These are phyloP conservation scores for Chrysoperla carnea DNA, from an alignment of 1,140 invertebrate genomes.

Conservation along the genomic window DNA sequence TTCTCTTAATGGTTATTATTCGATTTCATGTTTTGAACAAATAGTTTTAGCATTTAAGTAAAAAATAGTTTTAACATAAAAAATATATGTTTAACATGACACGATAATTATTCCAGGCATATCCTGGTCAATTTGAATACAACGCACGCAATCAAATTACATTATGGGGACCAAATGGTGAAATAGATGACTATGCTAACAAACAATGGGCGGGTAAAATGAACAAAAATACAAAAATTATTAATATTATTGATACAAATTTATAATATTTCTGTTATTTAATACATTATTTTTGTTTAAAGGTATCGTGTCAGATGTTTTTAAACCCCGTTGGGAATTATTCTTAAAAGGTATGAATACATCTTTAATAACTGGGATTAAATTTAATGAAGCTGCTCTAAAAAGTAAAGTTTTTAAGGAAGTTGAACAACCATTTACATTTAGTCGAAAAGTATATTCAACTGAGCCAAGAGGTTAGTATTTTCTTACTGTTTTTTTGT, in stretches of 20 bases:
- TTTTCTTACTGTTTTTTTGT: too few relatives aligned
- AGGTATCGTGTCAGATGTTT: slow-evolving; percentile 45
- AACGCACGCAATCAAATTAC: slow-evolving; percentile 88
- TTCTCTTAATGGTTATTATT: too few relatives aligned
- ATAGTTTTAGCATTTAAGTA: too few relatives aligned
- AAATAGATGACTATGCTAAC: slow-evolving; percentile 77
- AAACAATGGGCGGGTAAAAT: slow-evolving; percentile 73
- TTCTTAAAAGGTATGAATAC: slow-evolving; percentile 36
- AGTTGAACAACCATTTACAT: slow-evolving; percentile 54
- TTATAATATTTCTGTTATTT: too few relatives aligned
- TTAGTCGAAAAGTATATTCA: slow-evolving; percentile 26
- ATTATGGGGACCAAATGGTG: slow-evolving; percentile 74
- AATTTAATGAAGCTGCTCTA: slow-evolving; percentile 30
- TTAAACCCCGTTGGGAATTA: slow-evolving; percentile 45
- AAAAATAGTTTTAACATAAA: too few relatives aligned
- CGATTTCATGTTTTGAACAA: too few relatives aligned
- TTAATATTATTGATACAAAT: too few relatives aligned
- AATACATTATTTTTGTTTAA: background rate
- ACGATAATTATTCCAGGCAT: too few relatives aligned
- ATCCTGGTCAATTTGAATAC: slow-evolving; percentile 40
- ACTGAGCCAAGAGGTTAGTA: slow-evolving; percentile 24
- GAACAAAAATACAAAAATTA: too few relatives aligned
- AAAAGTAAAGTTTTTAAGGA: slow-evolving; percentile 32
- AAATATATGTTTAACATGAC: too few relatives aligned
- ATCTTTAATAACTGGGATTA: slow-evolving; percentile 26